Percentiles rank a stretch among this genome's conserved stretches.
Evolutionary conservation across 2,797 vertebrate genomes (phyloP).

Genomic region (Rhabdomys pumilio): DNA sequence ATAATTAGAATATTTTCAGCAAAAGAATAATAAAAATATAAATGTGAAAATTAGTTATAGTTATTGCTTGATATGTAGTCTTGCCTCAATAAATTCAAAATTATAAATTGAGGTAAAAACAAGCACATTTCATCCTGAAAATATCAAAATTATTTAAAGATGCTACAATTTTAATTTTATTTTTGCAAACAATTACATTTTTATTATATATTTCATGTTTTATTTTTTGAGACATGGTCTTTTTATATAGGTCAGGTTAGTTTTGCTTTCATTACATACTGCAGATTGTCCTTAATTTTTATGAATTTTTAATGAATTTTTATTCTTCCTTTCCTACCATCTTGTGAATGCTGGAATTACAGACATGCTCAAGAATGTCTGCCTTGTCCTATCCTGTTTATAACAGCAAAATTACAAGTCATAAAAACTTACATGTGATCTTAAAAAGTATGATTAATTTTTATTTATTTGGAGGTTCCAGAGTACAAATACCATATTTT

Average conservation of each 20-base stretch:
- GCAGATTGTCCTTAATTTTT: not conserved
- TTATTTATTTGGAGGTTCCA: not conserved
- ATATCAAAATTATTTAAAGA: constrained; percentile 38
- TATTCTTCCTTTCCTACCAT: too few relatives aligned
- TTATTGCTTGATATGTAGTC: constrained; percentile 37
- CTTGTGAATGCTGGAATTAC: not conserved
- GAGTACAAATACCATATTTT: not conserved
- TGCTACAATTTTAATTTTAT: not conserved
- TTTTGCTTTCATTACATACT: not conserved
- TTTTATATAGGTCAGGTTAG: not conserved
- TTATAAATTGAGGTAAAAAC: constrained; percentile 6
- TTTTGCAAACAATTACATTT: not conserved
- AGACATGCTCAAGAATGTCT: not conserved
- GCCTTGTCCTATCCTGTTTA: not conserved
- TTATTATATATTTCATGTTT: not conserved
- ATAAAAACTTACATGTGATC: not conserved
- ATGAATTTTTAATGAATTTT: not conserved
- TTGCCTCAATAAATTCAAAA: constrained; percentile 50
- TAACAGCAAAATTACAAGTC: not conserved
- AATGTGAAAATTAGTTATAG: not conserved
- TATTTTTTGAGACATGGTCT: not conserved
- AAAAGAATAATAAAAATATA: not conserved
- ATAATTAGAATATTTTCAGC: constrained; percentile 21
- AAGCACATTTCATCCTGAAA: constrained; percentile 30
- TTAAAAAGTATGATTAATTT: not conserved